Base-by-base conservation (phyloP, 2,888 invertebrate species). In the Brenthis hecate region DNA sequence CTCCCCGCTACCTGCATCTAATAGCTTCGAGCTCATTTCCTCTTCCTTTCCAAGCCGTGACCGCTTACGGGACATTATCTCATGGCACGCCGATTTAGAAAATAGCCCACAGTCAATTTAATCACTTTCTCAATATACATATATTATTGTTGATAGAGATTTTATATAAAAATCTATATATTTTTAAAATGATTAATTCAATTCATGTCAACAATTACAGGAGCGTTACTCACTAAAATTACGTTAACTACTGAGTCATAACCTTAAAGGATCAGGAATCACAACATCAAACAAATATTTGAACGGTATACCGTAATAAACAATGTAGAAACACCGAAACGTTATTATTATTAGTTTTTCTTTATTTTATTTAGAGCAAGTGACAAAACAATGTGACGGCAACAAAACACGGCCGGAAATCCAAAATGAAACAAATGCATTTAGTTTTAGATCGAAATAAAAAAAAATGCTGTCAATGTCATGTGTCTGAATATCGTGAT, bases 41-140 rank as follows among this genome's bases (percentile, higher is more conserved):
- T 85, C 85, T 77, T 84, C 86, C 73, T 75, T 78, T 66, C 75
- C 78, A 70, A 80, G 74, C 63, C 89, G 83, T 72, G 84, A 80
- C 70, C 92, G 82, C 81, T 92, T 92, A 50, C 91, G 91, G 74
- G 92, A 91, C 91, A 92, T 92, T 85, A 82, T 91, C 77, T 85
- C 89, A 90, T 90, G 73, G 76, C 85, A 81, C 77, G 71, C 72
- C 70, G 69, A 69, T 71, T 65, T 66, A 36, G 36, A 8, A 36
- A 57, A 55, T 14, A 60, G 48, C 48, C 56, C 61, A 62, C 61
- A 56, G 56, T 47, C 3, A 54, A 28, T 50, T n/a, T 56, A 23
- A 56, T 11, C 36, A 47, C 54, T 58, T 13, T 54, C 14, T 54
- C 23, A 36, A 14, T 50, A 51, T 6, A 23, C 23, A 8, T 36